Percentiles rank a stretch among this genome's conserved stretches.
Conservation (phyloP, 2,888 invertebrate genomes). For the Campaea margaritaria region DNA sequence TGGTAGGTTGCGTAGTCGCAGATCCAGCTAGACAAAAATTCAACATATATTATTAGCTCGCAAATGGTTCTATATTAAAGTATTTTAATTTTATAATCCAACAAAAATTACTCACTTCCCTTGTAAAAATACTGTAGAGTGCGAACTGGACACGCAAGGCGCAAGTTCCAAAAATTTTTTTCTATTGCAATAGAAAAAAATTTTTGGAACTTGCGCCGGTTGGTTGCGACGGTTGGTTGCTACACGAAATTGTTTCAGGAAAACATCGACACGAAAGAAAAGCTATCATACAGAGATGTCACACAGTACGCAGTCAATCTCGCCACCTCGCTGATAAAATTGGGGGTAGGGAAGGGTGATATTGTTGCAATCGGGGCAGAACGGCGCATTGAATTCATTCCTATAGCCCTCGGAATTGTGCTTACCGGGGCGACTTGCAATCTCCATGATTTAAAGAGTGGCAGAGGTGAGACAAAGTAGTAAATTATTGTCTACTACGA, state of each 20-base stretch:
- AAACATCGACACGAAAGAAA: constrained; percentile 81
- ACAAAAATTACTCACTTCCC: no score
- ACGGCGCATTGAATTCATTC: constrained; percentile 83
- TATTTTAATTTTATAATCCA: no score
- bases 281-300: constrained; percentile 80
- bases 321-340: constrained; percentile 75
- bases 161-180: no score
- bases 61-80: no score
- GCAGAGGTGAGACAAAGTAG: constrained; percentile 57
- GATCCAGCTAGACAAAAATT: no score
- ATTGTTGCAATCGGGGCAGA: constrained; percentile 85
- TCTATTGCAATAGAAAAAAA: no score
- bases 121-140: no score
- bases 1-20: no score
- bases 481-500: constrained; percentile 33
- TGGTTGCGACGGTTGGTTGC: no score
- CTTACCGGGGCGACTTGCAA: constrained; percentile 70
- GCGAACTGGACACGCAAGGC: no score
- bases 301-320: constrained; percentile 81
- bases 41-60: no score
- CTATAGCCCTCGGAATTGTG: constrained; percentile 80
- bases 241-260: constrained; percentile 80
- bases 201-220: no score
- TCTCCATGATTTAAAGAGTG: constrained; percentile 59
- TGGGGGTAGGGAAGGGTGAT: constrained; percentile 81